phyloP scores from a whole-genome alignment of 2,113 vertebrate genomes.

The Chamaetylas fuelleborni region DNA sequence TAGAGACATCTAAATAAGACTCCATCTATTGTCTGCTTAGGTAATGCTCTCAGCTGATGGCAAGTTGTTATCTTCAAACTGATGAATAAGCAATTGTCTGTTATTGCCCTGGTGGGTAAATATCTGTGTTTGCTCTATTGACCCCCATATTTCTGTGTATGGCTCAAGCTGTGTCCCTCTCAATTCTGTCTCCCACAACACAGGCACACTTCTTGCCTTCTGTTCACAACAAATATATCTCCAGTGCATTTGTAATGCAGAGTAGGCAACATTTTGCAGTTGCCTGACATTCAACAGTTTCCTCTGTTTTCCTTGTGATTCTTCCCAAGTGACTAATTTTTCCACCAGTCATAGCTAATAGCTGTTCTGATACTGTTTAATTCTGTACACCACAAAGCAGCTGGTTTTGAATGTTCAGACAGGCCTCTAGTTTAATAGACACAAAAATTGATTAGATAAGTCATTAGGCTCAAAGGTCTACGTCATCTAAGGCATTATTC shows the following conservation, averaged over 20 bases:
- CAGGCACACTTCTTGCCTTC: not conserved
- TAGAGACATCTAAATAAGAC: not conserved
- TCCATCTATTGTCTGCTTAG: not conserved
- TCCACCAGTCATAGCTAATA: not conserved
- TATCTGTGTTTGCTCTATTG: not conserved
- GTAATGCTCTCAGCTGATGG: not conserved
- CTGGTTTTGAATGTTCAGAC: not conserved
- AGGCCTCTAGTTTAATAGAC: not conserved
- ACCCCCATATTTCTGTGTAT: not conserved
- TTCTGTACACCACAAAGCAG: not conserved
- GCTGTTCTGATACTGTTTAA: not conserved
- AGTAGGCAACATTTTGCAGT: not conserved
- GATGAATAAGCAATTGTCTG: not conserved
- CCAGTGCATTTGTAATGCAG: not conserved
- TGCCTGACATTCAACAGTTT: not conserved
- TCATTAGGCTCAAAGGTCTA: not conserved
- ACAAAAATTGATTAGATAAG: conserved; percentile 5
- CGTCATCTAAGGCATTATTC: not conserved
- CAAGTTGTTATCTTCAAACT: not conserved
- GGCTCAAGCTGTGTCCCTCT: not conserved
- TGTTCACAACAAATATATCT: not conserved
- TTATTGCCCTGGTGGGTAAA: not conserved
- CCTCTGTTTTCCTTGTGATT: not conserved
- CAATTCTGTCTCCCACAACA: not conserved
- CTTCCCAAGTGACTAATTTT: not conserved